A percentile compares a stretch with the other conserved stretches of the same genome.
phyloP scores from a whole-genome alignment of 2,797 vertebrate genomes.

The Myotis vivesi region DNA sequence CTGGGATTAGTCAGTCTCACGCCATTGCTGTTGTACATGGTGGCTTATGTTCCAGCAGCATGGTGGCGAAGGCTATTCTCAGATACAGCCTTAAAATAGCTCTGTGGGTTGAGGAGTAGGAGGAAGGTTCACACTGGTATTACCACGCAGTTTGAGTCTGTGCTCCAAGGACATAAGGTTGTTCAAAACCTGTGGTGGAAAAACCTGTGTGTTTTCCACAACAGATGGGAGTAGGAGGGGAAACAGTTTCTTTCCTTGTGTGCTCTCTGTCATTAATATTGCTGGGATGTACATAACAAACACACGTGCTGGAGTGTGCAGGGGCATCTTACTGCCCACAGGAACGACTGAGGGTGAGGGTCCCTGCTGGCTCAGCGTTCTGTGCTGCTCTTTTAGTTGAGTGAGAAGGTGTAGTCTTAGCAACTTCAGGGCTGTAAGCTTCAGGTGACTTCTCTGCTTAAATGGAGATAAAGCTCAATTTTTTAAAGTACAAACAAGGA shows the following conservation, averaged over 20 bases:
- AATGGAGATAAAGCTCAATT: neutral
- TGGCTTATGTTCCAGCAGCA: slow-evolving; percentile 44
- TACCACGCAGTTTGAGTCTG: slow-evolving; percentile 1
- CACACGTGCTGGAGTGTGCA: neutral
- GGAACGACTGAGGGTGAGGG: neutral
- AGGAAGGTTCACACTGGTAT: slow-evolving; percentile 51
- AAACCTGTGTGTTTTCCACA: slow-evolving; percentile 58
- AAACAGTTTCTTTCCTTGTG: neutral
- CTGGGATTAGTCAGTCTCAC: neutral
- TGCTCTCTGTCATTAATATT: slow-evolving; percentile 25
- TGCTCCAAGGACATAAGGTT: slow-evolving; percentile 58
- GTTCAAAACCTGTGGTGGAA: slow-evolving; percentile 54
- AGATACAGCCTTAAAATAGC: slow-evolving; percentile 64
- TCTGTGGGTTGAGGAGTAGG: slow-evolving; percentile 62
- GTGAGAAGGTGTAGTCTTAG: neutral
- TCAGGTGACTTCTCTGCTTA: neutral
- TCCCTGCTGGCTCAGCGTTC: neutral
- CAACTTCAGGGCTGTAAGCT: neutral
- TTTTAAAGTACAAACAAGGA: neutral
- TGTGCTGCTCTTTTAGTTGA: neutral
- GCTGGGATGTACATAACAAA: slow-evolving; percentile 23
- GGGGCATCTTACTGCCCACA: neutral
- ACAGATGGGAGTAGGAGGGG: slow-evolving; percentile 63
- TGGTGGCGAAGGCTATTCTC: slow-evolving; percentile 33
- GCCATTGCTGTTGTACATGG: neutral